Percentiles rank a stretch among this genome's conserved stretches.
phyloP scores from a whole-genome alignment of 2,888 invertebrate species.

The Actias luna region DNA sequence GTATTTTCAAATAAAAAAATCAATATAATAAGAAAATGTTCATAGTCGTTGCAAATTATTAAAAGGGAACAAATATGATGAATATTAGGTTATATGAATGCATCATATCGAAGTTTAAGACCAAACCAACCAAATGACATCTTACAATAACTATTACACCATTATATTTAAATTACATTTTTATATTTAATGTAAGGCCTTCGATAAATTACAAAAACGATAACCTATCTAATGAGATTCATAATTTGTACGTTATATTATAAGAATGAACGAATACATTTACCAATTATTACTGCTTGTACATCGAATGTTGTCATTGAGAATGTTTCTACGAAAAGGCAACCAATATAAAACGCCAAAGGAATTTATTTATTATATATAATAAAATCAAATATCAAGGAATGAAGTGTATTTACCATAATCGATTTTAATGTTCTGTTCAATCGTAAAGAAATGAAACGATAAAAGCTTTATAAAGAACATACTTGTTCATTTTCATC shows the following conservation, averaged over 20 bases:
- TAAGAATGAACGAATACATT: neutral
- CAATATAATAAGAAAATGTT: too few species aligned
- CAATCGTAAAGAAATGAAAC: neutral
- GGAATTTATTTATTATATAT: neutral
- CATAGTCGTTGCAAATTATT: too few species aligned
- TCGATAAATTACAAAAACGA: neutral
- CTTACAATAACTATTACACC: neutral
- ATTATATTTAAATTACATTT: neutral
- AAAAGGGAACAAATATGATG: neutral
- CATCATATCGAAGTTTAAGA: neutral
- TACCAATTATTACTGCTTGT: neutral
- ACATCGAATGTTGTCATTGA: neutral
- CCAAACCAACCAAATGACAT: neutral
- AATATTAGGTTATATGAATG: neutral
- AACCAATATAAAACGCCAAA: neutral
- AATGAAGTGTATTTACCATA: neutral
- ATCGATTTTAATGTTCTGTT: neutral
- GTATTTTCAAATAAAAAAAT: neutral
- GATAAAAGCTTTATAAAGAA: neutral
- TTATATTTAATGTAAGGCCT: neutral
- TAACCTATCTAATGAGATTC: constrained; percentile 4
- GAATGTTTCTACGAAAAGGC: neutral
- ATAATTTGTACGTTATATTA: neutral
- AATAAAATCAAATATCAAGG: neutral
- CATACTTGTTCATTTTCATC: neutral